Evolutionary conservation across 30 jellyfish, hydroid and myxozoan species (phyloP), one percentile per base, ranked within the genome.

Genomic region (Mastigias papua): DNA sequence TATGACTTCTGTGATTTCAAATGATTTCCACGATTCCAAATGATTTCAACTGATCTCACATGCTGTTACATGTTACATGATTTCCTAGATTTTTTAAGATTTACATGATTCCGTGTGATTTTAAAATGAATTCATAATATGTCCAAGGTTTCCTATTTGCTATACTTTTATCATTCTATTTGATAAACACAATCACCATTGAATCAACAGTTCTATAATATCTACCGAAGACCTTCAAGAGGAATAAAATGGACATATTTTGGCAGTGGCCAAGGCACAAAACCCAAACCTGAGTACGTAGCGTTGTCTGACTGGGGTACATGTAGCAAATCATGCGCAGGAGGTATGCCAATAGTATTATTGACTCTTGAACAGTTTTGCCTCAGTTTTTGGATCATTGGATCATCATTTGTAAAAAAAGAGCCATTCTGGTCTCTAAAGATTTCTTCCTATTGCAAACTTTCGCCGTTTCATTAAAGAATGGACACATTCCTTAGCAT

Each of bases 301-400:
- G 34, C 42, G 4, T 61, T 50, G 2, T 30, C 37, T 1, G 73
- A 32, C 21, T 93, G 98, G 98, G 95, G 82, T 11, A 54, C 63
- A 19, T 93, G 98, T 90, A 87, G 84, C 63, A 88, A 82, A 37
- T 26, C 96, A 35, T 93, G 98, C 49, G 95, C 93, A 21, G 96
- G 98, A 67, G 98, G 98, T 93, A 93, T 10, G 67, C 25, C 25
- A 17, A 51, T 37, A 3, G n/a, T n/a, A n/a, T n/a, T n/a, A n/a
- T n/a, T n/a, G n/a, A n/a, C n/a, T n/a, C n/a, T n/a, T n/a, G n/a
- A n/a, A n/a, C n/a, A n/a, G n/a, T n/a, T n/a, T n/a, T n/a, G n/a
- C n/a, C n/a, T n/a, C n/a, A n/a, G n/a, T n/a, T n/a, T n/a, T n/a
- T n/a, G n/a, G n/a, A n/a, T n/a, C n/a, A n/a, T n/a, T n/a, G n/a